These are phyloP conservation scores for Patella ulyssiponensis DNA, from an alignment of 2,888 invertebrate species.

Conservation along the genomic window DNA sequence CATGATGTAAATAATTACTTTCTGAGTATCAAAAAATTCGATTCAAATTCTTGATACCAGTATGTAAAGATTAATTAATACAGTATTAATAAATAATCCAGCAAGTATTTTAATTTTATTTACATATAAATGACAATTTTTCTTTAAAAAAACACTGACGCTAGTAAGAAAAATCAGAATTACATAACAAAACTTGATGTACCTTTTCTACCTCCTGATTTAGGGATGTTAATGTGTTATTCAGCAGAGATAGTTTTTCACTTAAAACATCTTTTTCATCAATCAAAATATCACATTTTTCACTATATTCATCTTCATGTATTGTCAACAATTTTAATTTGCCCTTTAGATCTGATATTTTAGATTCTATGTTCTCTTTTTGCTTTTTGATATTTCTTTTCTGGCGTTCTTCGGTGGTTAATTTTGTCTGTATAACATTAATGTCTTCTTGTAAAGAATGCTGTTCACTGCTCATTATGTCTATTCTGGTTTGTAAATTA, in stretches of 20 bases:
- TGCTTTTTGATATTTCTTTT: not conserved
- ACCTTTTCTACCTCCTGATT: slow-evolving; percentile 9
- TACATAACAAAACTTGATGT: not conserved
- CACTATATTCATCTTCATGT: slow-evolving; percentile 3
- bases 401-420: not conserved
- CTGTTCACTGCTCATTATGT: not conserved
- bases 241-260: not conserved
- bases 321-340: not conserved
- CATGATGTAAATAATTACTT: too few relatives aligned
- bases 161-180: too few relatives aligned
- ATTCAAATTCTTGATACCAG: too few relatives aligned
- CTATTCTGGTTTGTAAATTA: not conserved
- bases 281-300: not conserved
- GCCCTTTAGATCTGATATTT: not conserved
- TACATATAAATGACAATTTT: too few relatives aligned
- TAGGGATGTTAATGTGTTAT: not conserved
- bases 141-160: too few relatives aligned
- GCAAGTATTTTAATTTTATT: too few relatives aligned
- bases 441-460: not conserved
- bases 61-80: too few relatives aligned
- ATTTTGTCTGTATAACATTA: not conserved
- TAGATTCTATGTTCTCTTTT: not conserved
- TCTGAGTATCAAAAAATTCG: too few relatives aligned
- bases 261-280: not conserved
- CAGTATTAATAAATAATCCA: too few relatives aligned